A percentile compares a stretch with the other conserved stretches of the same genome.
Conservation (phyloP, 1,140 invertebrate species). For the Halesus radiatus region DNA sequence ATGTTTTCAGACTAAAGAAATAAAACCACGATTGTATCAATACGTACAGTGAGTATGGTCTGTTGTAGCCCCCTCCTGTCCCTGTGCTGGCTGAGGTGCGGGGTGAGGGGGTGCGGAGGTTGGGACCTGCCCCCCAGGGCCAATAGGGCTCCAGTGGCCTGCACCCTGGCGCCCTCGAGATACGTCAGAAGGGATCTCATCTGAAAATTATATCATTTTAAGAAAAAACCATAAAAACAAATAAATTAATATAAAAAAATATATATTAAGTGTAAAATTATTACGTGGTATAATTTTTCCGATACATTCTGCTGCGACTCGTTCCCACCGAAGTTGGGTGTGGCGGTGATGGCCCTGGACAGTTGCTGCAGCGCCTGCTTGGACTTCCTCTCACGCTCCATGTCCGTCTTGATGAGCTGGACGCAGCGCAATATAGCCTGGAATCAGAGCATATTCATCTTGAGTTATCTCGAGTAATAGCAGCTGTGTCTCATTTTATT, state of each 20-base stretch:
- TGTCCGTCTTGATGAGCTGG: constrained; percentile 86
- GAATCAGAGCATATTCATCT: constrained; percentile 51
- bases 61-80: constrained; percentile 92
- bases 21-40: no score
- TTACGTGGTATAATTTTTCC: constrained; percentile 91
- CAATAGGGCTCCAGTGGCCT: constrained; percentile 85
- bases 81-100: constrained; percentile 88
- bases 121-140: constrained; percentile 84
- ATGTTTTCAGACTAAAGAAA: no score
- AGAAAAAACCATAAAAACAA: no score
- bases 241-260: no score
- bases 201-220: constrained; percentile 69
- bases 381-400: constrained; percentile 88
- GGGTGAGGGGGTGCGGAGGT: constrained; percentile 83
- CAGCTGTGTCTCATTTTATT: no score
- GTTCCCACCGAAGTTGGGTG: constrained; percentile 89
- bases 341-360: constrained; percentile 90
- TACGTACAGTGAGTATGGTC: constrained; percentile 82
- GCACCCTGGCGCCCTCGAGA: constrained; percentile 90
- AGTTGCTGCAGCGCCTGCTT: constrained; percentile 90
- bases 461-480: no score
- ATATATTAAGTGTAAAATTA: no score
- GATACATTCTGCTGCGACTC: constrained; percentile 93
- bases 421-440: constrained; percentile 85
- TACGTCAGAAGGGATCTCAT: constrained; percentile 94